Evolutionary conservation across 1,140 invertebrate species (phyloP).

Genomic region (Drosophila melanica): DNA sequence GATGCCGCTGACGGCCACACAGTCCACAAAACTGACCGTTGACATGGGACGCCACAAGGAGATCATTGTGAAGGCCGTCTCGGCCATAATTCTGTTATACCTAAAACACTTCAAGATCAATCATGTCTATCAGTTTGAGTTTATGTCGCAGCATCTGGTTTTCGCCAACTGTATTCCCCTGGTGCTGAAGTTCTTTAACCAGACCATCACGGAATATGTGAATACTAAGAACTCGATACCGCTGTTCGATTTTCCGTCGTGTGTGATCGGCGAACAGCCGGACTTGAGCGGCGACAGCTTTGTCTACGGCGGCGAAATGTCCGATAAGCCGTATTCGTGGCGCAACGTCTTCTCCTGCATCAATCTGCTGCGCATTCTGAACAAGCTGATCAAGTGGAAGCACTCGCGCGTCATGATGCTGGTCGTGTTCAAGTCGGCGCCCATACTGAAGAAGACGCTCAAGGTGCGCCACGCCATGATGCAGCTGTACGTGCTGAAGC

Average conservation of each 20-base stretch:
- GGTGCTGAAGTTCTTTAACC: constrained; percentile 99
- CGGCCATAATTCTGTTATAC: constrained; percentile 95
- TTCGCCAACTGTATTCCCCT: constrained; percentile 99
- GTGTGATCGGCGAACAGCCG: constrained; percentile 97
- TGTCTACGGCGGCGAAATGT: constrained; percentile 86
- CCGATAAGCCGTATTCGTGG: constrained; percentile 95
- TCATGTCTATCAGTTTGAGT: constrained; percentile 99
- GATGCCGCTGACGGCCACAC: constrained; percentile 98
- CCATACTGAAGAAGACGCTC: constrained; percentile 97
- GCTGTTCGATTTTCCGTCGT: constrained; percentile 97
- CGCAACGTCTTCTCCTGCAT: constrained; percentile 99
- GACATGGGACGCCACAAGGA: constrained; percentile 99
- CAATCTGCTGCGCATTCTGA: constrained; percentile 97
- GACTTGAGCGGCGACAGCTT: constrained; percentile 97
- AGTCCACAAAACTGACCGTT: constrained; percentile 97
- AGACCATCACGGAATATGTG: constrained; percentile 98
- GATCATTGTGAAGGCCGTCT: constrained; percentile 99
- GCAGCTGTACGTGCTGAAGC: constrained; percentile 98
- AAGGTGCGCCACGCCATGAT: constrained; percentile 98
- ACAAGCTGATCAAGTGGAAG: constrained; percentile 99
- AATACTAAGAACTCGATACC: constrained; percentile 97
- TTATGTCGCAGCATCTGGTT: constrained; percentile 99
- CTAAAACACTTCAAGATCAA: constrained; percentile 99
- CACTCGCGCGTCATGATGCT: constrained; percentile 99
- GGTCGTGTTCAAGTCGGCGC: constrained; percentile 99